These are phyloP conservation scores for Spilarctia lutea DNA, from an alignment of 2,888 invertebrate genomes.

Conservation along the genomic window DNA sequence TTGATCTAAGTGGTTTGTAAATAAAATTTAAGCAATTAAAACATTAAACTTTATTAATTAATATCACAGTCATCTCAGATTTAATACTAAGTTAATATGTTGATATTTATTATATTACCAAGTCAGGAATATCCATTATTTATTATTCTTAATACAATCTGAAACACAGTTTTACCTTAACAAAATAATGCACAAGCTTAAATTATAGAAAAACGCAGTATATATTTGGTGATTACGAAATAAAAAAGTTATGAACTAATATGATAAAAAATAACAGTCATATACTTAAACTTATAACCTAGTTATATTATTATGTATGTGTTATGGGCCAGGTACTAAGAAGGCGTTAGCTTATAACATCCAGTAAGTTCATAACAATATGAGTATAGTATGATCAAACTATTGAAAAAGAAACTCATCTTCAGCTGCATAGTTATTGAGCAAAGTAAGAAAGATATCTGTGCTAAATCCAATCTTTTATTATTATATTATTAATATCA, in stretches of 20 bases:
- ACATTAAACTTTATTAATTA: constrained; percentile 11
- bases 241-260: not conserved
- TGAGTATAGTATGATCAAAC: not conserved
- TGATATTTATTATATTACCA: not conserved
- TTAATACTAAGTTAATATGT: not conserved
- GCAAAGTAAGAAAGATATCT: not conserved
- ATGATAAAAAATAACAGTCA: not conserved
- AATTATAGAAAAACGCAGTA: not conserved
- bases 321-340: not conserved
- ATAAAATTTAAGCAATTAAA: not conserved
- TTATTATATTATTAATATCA: no score
- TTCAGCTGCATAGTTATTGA: not conserved
- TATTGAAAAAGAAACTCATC: no score
- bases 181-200: not conserved
- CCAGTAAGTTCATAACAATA: not conserved
- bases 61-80: constrained; percentile 40
- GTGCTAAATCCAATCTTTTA: no score
- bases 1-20: not conserved
- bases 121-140: not conserved
- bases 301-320: not conserved
- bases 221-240: not conserved
- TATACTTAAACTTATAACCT: not conserved
- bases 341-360: not conserved
- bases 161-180: not conserved
- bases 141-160: not conserved